Percentiles rank a stretch among this genome's conserved stretches.
Evolutionary conservation across 2,113 vertebrate genomes (phyloP).

Genomic region (Neogale vison): DNA sequence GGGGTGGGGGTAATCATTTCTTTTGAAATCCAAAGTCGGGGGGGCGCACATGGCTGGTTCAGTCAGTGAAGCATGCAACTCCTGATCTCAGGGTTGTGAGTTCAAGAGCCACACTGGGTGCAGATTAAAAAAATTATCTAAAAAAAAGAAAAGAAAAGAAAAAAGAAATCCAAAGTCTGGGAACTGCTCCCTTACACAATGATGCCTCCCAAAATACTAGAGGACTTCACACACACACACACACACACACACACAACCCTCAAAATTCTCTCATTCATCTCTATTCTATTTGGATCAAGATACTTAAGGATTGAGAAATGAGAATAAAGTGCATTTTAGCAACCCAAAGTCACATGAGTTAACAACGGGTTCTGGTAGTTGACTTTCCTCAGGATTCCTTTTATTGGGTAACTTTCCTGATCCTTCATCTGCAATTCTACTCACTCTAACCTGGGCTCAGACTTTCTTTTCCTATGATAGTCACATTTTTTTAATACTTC

Average conservation of each 20-base stretch:
- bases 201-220: constrained; percentile 35
- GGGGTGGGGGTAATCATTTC: background rate
- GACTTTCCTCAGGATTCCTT: background rate
- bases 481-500: background rate
- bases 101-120: background rate
- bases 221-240: background rate
- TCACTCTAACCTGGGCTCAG: background rate
- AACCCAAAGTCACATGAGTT: constrained; percentile 17
- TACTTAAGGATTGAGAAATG: constrained; percentile 14
- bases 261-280: constrained; percentile 14
- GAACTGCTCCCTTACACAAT: constrained; percentile 23
- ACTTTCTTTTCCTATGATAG: constrained; percentile 14
- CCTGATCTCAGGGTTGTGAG: background rate
- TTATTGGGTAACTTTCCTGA: constrained; percentile 22
- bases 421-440: constrained; percentile 4
- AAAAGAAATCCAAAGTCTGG: background rate
- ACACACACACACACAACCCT: background rate
- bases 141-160: background rate
- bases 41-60: background rate
- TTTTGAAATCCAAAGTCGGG: constrained; percentile 16
- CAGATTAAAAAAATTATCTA: background rate
- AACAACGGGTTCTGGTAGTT: background rate
- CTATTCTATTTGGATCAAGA: constrained; percentile 31
- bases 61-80: background rate
- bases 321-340: constrained; percentile 25